Conservation (phyloP, 2,113 vertebrate genomes). For the Ascaphus truei region DNA sequence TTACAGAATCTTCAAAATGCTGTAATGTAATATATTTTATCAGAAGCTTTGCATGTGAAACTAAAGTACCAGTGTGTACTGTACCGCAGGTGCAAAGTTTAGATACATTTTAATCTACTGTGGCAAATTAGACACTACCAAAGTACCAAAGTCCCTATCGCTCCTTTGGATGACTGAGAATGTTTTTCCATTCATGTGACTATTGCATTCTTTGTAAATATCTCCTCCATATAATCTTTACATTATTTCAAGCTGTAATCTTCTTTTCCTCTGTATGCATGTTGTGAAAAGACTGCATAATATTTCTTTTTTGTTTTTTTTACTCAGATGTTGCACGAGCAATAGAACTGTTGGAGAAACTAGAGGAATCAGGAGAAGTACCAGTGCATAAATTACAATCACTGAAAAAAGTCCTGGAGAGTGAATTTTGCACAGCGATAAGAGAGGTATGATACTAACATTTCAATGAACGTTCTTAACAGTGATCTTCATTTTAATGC, state of each 20-base stretch:
- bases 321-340: constrained; percentile 89
- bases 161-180: too few relatives aligned
- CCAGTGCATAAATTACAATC: constrained; percentile 95
- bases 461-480: background rate
- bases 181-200: background rate
- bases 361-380: constrained; percentile 92
- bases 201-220: background rate
- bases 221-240: background rate
- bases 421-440: constrained; percentile 98
- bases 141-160: too few relatives aligned
- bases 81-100: too few relatives aligned
- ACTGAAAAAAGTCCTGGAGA: constrained; percentile 96
- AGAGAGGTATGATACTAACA: constrained; percentile 84
- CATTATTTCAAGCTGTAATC: background rate
- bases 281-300: background rate
- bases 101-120: too few relatives aligned
- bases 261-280: background rate
- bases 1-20: too few relatives aligned
- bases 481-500: too few relatives aligned
- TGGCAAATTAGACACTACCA: too few relatives aligned
- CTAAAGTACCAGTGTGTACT: too few relatives aligned
- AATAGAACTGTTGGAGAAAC: constrained; percentile 93
- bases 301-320: constrained; percentile 32
- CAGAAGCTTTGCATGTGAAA: too few relatives aligned
- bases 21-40: too few relatives aligned